phyloP scores from a whole-genome alignment of 2,797 vertebrate genomes.

The Gorsachius magnificus region DNA sequence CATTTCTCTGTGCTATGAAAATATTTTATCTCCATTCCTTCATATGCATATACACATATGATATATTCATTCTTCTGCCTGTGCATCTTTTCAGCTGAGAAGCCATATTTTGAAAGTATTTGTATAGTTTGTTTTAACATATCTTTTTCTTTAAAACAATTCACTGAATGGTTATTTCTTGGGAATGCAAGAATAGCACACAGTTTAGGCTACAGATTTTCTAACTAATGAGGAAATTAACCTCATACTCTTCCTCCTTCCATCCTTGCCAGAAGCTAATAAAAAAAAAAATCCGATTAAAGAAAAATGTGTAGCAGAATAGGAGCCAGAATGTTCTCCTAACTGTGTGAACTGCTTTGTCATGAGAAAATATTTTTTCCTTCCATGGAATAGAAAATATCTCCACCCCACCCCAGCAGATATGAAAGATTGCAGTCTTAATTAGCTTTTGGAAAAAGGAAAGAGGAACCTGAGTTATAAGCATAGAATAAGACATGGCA shows the following conservation, averaged over 20 bases:
- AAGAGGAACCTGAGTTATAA: neutral
- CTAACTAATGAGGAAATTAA: neutral
- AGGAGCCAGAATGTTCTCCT: neutral
- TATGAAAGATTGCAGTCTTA: neutral
- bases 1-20: neutral
- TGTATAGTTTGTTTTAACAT: neutral
- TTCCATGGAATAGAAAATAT: neutral
- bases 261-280: neutral
- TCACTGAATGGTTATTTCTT: neutral
- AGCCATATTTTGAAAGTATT: neutral
- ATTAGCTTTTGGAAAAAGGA: neutral
- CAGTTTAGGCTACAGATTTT: neutral
- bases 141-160: neutral
- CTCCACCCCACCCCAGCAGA: neutral
- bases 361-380: neutral
- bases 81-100: neutral
- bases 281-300: neutral
- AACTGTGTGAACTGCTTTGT: neutral
- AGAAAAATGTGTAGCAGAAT: neutral
- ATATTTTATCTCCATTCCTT: neutral
- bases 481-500: neutral
- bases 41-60: too few relatives aligned
- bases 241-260: neutral
- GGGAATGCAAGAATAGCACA: neutral
- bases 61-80: neutral